Conservation (phyloP, 2,113 vertebrate species). For the Rhipidura dahli region DNA sequence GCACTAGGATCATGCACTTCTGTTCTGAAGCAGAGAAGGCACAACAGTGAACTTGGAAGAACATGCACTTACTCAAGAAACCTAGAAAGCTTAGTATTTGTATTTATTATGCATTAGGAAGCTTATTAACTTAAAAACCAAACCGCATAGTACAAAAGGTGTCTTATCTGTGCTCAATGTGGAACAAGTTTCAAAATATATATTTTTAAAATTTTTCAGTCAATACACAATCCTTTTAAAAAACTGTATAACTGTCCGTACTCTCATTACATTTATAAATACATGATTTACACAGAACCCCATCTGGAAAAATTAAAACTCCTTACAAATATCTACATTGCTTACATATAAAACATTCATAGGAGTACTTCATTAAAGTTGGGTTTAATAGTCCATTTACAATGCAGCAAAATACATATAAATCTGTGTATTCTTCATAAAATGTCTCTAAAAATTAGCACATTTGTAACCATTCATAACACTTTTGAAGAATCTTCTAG, state of each 20-base stretch:
- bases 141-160: slow-evolving; percentile 74
- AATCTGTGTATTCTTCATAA: slow-evolving; percentile 70
- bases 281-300: slow-evolving; percentile 77
- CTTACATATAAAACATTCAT: slow-evolving; percentile 78
- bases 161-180: slow-evolving; percentile 60
- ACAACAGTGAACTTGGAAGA: neutral
- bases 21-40: neutral
- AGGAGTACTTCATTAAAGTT: slow-evolving; percentile 65
- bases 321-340: slow-evolving; percentile 76
- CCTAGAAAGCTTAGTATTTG: slow-evolving; percentile 47
- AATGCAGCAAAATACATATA: slow-evolving; percentile 75
- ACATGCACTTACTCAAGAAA: neutral
- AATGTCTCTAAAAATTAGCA: slow-evolving; percentile 69
- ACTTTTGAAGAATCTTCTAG: slow-evolving; percentile 51
- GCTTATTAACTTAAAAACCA: slow-evolving; percentile 74
- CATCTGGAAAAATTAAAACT: slow-evolving; percentile 64
- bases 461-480: slow-evolving; percentile 44
- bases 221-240: slow-evolving; percentile 78
- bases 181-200: slow-evolving; percentile 79
- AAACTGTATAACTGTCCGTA: slow-evolving; percentile 74
- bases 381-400: slow-evolving; percentile 64
- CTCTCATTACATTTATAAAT: slow-evolving; percentile 77
- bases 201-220: slow-evolving; percentile 70
- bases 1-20: neutral
- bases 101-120: slow-evolving; percentile 79